A percentile compares a stretch with the other conserved stretches of the same genome.
Evolutionary conservation across 2,113 vertebrate species (phyloP).

Genomic region (Eulemur macaco): DNA sequence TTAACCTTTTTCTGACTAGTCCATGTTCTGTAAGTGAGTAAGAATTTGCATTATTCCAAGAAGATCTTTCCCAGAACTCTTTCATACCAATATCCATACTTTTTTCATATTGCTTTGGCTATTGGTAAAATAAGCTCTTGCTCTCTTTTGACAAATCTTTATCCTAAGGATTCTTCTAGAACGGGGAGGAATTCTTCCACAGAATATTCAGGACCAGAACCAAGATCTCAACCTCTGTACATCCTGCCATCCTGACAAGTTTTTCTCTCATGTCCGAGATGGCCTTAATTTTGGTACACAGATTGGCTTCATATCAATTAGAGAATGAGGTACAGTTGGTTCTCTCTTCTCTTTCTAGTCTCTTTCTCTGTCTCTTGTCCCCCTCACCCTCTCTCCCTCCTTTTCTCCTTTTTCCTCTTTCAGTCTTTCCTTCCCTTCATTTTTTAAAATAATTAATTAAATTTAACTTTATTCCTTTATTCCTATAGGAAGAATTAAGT

Average conservation of each 20-base stretch:
- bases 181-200: constrained; percentile 88
- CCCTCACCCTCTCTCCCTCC: not conserved
- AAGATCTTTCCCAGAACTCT: not conserved
- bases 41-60: not conserved
- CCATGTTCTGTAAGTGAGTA: not conserved
- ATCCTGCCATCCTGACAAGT: constrained; percentile 90
- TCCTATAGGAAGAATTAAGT: not conserved
- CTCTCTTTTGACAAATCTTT: constrained; percentile 36
- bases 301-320: constrained; percentile 94
- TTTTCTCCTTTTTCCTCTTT: not conserved
- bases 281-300: constrained; percentile 94
- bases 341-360: not conserved
- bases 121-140: constrained; percentile 22
- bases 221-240: constrained; percentile 90
- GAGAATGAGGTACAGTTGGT: constrained; percentile 73
- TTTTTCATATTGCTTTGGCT: not conserved
- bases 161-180: constrained; percentile 91
- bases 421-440: not conserved
- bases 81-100: not conserved
- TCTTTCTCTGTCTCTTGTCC: not conserved
- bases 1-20: not conserved
- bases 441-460: not conserved
- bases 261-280: constrained; percentile 94
- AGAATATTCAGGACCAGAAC: constrained; percentile 89
- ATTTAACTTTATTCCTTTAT: constrained; percentile 4